Evolutionary conservation across 1,140 invertebrate genomes (phyloP), one percentile per base, ranked within the genome.

Genomic region (Stratiolaelaps scimitus): DNA sequence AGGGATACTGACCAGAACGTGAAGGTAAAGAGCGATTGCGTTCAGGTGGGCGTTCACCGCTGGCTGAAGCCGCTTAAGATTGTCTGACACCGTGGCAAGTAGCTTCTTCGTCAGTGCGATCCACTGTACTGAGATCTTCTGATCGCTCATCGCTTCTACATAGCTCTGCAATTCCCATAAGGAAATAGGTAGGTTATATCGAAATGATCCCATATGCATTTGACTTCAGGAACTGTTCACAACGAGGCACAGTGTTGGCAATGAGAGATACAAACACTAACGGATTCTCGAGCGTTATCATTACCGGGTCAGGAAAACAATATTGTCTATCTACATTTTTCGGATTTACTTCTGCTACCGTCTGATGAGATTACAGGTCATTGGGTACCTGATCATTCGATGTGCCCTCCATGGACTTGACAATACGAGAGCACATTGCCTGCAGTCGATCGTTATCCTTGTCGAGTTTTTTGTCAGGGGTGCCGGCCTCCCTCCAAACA

Each of bases 1-100:
- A 40, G 10, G 10, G 4, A 7, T 60, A 60, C 53, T 15, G 26
- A 60, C 53, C 53, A 60, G 53, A 1, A 60, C 53, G 53, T 60
- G 53, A 2, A 60, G 53, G 20, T 60, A 60, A 17, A 60, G 53
- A 29, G 53, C 26, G 17, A 60, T 60, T 26, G 53, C 53, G 53
- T 60, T 60, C 15, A 60, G 53, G 23, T 60, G 26, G 23, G 26
- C 15, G 20, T 26, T 60, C 15, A 60, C 34, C 15, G 26, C 26
- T 1, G 53, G 53, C 10, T 60, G 26, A 34, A 60, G 53, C 34
- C 34, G 26, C 53, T 26, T 60, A 34, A 60, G 53, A 34, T 26
- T 60, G 6, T 60, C 53, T 23, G 53, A 60, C 6, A 60, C 53
- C 5, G 26, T 60, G 2, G 26, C 53, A 26, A 60, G 26, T 15